Evolutionary conservation across 2,888 invertebrate species (phyloP).

Genomic region (Acheta domesticus): DNA sequence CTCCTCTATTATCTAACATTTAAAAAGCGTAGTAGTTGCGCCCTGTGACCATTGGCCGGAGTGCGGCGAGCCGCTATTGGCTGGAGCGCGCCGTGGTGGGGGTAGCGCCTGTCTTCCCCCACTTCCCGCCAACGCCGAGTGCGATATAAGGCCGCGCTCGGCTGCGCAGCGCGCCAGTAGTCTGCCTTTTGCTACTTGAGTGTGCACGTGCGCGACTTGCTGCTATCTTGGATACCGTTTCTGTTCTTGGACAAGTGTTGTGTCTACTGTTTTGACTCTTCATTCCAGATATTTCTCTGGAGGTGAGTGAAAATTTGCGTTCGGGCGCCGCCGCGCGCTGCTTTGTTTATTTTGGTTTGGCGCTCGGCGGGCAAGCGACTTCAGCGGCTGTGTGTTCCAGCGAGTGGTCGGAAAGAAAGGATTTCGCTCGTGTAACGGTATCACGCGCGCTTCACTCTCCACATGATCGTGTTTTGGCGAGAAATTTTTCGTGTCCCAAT

Average conservation of each 20-base stretch:
- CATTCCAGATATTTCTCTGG: background rate
- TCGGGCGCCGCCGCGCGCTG: background rate
- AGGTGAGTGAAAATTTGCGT: background rate
- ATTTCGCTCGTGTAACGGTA: too few species aligned
- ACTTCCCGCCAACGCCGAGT: background rate
- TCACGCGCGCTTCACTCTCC: too few species aligned
- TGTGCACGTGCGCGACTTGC: background rate
- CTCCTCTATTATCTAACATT: background rate
- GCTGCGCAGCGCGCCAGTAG: background rate
- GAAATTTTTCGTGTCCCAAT: too few species aligned
- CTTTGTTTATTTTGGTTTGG: background rate
- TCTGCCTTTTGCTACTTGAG: background rate
- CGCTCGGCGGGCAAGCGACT: background rate
- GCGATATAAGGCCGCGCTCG: background rate
- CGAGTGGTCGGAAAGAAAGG: too few species aligned
- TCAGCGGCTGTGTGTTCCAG: background rate
- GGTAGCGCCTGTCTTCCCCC: background rate
- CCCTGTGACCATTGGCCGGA: slow-evolving; percentile 1
- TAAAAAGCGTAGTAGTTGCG: background rate
- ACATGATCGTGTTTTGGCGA: too few species aligned
- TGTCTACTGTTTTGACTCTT: background rate
- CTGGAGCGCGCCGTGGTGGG: background rate
- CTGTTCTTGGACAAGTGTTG: background rate
- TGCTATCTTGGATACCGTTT: background rate
- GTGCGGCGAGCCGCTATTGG: background rate